Conservation (phyloP, 2,113 vertebrate species). For the Dicrurus megarhynchus region DNA sequence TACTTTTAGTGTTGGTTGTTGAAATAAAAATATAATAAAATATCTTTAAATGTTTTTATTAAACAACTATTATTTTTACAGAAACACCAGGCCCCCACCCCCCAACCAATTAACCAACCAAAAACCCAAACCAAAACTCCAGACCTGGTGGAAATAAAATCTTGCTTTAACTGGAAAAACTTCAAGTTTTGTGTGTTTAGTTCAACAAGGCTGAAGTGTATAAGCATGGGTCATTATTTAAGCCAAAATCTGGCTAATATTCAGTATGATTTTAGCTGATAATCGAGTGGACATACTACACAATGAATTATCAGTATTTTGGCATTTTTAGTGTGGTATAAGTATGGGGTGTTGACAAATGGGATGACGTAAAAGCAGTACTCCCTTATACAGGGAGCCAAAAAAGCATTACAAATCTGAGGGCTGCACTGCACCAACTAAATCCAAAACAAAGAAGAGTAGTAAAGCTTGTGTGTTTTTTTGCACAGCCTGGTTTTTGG, state of each 20-base stretch:
- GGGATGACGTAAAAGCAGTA: neutral
- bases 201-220: neutral
- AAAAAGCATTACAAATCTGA: neutral
- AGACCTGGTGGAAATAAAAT: neutral
- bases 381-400: accelerated
- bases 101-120: neutral
- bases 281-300: neutral
- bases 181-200: neutral
- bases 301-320: neutral
- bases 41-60: neutral
- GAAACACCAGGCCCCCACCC: neutral
- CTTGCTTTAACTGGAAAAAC: neutral
- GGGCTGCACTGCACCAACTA: neutral
- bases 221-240: neutral
- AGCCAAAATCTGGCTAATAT: neutral
- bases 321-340: neutral
- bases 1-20: neutral
- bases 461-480: neutral
- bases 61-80: neutral
- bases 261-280: neutral
- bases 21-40: neutral
- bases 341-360: neutral
- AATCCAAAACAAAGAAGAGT: neutral
- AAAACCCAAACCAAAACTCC: neutral
- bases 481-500: neutral